A percentile compares a stretch with the other conserved stretches of the same genome.
phyloP scores from a whole-genome alignment of 2,113 vertebrate species.

The Ceyx margarethae region DNA sequence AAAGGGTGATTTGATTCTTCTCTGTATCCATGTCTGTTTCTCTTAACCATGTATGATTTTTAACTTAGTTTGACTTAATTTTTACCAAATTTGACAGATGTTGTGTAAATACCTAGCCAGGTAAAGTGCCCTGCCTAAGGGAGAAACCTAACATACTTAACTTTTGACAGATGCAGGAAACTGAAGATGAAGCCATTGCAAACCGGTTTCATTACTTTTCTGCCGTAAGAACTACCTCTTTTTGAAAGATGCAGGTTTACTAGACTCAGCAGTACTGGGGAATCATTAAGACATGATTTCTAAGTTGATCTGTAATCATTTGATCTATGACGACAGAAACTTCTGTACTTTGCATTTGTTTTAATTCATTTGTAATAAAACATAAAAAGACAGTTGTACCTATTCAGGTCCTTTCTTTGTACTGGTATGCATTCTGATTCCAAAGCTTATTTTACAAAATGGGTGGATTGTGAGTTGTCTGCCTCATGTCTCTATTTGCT shows the following conservation, averaged over 20 bases:
- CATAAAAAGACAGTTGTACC: not conserved
- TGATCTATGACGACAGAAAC: not conserved
- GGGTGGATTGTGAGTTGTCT: not conserved
- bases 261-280: not conserved
- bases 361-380: not conserved
- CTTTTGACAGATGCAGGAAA: not conserved
- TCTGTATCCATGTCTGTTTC: not conserved
- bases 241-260: not conserved
- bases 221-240: not conserved
- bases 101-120: conserved; percentile 38
- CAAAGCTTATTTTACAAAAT: not conserved
- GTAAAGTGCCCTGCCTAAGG: conserved; percentile 11
- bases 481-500: not conserved
- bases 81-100: conserved; percentile 24
- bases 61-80: conserved; percentile 11
- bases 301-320: not conserved
- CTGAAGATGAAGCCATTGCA: not conserved
- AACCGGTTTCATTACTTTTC: not conserved
- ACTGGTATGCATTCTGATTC: not conserved
- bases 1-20: not conserved
- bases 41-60: not conserved
- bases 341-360: not conserved
- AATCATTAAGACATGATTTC: not conserved
- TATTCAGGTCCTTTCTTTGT: not conserved
- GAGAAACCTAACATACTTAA: not conserved